phyloP scores from a whole-genome alignment of 2,888 invertebrate genomes.

The Carpatolechia fugitivella region DNA sequence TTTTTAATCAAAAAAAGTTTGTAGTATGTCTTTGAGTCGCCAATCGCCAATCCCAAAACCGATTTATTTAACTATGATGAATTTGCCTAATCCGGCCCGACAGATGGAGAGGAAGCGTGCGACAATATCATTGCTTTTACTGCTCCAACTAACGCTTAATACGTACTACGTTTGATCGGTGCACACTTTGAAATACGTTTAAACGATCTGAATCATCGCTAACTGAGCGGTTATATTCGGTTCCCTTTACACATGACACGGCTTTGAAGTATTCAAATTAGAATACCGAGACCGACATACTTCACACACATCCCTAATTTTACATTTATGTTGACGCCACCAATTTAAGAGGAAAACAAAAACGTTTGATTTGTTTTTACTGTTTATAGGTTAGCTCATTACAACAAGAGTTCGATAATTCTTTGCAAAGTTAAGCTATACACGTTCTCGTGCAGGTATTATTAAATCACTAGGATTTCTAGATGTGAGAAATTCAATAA shows the following conservation, averaged over 20 bases:
- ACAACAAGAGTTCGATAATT: too few relatives aligned
- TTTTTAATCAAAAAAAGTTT: too few relatives aligned
- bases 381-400: too few relatives aligned
- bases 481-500: too few relatives aligned
- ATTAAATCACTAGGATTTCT: too few relatives aligned
- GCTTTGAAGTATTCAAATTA: constrained; percentile 16
- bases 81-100: constrained; percentile 9
- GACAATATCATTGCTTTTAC: constrained; percentile 19
- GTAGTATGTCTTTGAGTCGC: too few relatives aligned
- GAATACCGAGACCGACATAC: constrained; percentile 7
- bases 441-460: too few relatives aligned
- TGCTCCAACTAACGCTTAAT: constrained; percentile 23
- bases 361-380: background rate
- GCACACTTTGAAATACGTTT: constrained; percentile 22
- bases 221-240: constrained; percentile 23
- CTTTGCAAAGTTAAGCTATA: too few relatives aligned
- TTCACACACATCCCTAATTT: background rate
- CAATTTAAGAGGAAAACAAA: too few relatives aligned
- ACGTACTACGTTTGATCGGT: constrained; percentile 34
- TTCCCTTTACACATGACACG: constrained; percentile 18
- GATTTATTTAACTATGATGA: too few relatives aligned
- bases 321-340: too few relatives aligned
- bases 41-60: too few relatives aligned
- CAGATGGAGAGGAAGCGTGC: constrained; percentile 19
- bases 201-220: constrained; percentile 25